Evolutionary conservation across 2,888 invertebrate species (phyloP), one percentile per base, ranked within the genome.

Genomic region (Euzetes globulus): DNA sequence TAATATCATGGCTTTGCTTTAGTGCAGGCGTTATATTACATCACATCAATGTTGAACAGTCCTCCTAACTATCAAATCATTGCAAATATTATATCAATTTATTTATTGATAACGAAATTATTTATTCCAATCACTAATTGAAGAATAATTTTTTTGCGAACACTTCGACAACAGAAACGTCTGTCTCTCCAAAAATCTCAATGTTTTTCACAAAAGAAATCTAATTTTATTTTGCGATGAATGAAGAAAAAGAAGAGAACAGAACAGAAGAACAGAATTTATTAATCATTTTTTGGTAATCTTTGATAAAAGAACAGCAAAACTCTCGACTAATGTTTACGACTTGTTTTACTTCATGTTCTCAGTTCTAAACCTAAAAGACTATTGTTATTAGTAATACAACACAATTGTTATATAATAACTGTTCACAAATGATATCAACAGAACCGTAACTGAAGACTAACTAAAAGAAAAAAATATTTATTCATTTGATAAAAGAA

Each of bases 21-120:
- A 52, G 52, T 52, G 52, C 52, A 52, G 52, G 52, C 52, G 52
- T 52, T 52, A 19, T 52, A 52, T 52, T 52, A 52, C 52, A 52
- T 52, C 52, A 52, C 52, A 33, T 19, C 17, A 52, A 52, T 52
- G 52, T 52, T 52, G 52, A 52, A 52, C 52, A 52, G 52, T 19
- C n/a, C 52, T 52, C n/a, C 19, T 19, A 52, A 52, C 33, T 33
- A 33, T 33, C 9, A 33, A 33, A 6, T 33, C 19, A 19, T 19
- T 52, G 7, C 52, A 52, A 52, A 52, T 52, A 52, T 52, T 52
- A 19, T 52, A 52, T 52, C 17, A 47, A 52, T 52, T 52, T 19
- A 52, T 52, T 52, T 19, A 52, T 47, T 47, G 13, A 47, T 47
- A n/a, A 52, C 19, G 19, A 19, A 4, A 52, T n/a, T n/a, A 52